phyloP scores from a whole-genome alignment of 1,140 invertebrate genomes.

The Drosophila lacertosa region DNA sequence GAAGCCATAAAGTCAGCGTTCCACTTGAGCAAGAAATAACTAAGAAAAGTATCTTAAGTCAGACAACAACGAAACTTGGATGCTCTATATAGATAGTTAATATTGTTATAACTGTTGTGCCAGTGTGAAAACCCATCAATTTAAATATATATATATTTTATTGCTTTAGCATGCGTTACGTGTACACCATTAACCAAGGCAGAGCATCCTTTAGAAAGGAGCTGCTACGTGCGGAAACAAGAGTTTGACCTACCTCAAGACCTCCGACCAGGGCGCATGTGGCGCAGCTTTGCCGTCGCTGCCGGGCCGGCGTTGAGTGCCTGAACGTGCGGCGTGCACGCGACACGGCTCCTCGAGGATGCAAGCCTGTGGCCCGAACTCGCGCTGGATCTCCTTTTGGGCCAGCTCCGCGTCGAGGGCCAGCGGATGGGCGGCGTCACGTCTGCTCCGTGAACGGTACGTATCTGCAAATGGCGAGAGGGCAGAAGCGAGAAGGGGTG shows the following conservation, averaged over 20 bases:
- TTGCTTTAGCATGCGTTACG: not conserved
- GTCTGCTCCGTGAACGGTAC: conserved; percentile 85
- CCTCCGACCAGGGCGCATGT: conserved; percentile 86
- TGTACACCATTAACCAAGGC: not conserved
- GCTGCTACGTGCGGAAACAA: not conserved
- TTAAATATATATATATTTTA: too few relatives aligned
- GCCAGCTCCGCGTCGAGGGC: conserved; percentile 86
- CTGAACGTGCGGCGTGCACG: conserved; percentile 85
- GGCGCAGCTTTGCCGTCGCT: conserved; percentile 43
- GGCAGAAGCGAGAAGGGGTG: conserved; percentile 2
- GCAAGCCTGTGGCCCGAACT: conserved; percentile 88
- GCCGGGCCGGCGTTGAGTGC: conserved; percentile 55
- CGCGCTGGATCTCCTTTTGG: conserved; percentile 87
- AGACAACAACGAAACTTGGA: not conserved
- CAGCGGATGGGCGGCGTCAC: conserved; percentile 75
- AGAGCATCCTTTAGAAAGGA: not conserved
- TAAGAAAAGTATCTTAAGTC: not conserved
- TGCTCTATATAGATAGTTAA: too few relatives aligned
- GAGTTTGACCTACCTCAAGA: conserved; percentile 86
- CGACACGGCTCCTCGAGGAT: conserved; percentile 88
- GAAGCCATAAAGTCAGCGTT: conserved; percentile 54
- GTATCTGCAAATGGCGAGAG: conserved; percentile 88
- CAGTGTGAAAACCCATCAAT: too few relatives aligned
- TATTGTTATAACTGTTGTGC: too few relatives aligned
- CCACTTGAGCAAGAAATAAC: conserved; percentile 39